Evolutionary conservation across 1,140 invertebrate species (phyloP), one percentile per base, ranked within the genome.

Genomic region (Hyles vespertilio): DNA sequence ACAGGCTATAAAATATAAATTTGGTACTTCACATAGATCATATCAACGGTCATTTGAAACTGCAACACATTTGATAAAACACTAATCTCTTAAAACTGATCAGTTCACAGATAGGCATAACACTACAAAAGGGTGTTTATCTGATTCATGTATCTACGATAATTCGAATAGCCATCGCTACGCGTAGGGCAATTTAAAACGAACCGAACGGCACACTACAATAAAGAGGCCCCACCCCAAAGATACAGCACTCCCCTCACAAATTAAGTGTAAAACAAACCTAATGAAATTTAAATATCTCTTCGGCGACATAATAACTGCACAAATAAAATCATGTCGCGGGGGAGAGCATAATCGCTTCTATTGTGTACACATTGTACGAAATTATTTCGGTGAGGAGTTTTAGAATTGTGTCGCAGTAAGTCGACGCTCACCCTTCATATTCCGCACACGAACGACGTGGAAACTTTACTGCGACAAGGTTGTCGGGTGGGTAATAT

Each of bases 241-340:
- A 70, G 65, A 82, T 82, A 78, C 67, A 70, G 65, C 66, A 69
- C 67, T 72, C 83, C 85, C 85, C 82, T 87, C 80, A 77, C 84
- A 88, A 88, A 88, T 88, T 88, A 88, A 89, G 82, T 88, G 85
- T 87, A 88, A 88, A 88, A 88, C 85, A 88, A 88, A 88, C 84
- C 85, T 86, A 88, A 88, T 88, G 85, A 85, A 87, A 88, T 88
- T 88, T 87, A 87, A 87, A 88, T 88, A 88, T 87, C 83, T 86
- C 81, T 73, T 77, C 73, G 74, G 70, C 81, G 74, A 75, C 77
- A 77, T 79, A 84, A 87, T 88, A 87, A 83, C 81, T 81, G 78
- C 74, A 88, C 84, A 87, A 87, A 88, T 88, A 87, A 85, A 88
- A 87, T 88, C 81, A 85, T 83, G 76, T 82, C 77, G 80, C 77